Base-by-base conservation (phyloP, 2,888 invertebrate species). In the Creontiades dilutus region DNA sequence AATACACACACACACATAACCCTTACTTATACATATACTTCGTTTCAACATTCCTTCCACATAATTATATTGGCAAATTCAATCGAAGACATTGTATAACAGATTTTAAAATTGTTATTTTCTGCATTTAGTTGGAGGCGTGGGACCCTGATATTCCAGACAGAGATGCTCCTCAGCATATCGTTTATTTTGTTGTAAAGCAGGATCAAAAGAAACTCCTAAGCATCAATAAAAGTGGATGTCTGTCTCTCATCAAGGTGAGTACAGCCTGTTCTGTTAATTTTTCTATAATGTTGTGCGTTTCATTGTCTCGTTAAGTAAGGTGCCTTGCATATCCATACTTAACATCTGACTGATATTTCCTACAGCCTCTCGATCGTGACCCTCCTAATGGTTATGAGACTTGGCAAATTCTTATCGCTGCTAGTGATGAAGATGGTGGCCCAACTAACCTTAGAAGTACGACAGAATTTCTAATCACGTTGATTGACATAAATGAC, bases 371-470 rank as follows among this genome's bases (percentile, higher is more conserved):
- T 0, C 93, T 99, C 82, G 98, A 99, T 93, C 95, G 99, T 23
- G 99, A 99, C 93, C 95, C 96, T 84, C 99, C 99, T 0, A 94
- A 96, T 92, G 99, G 99, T 0, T 96, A 96, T 92, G 96, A 96
- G 3, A 95, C 95, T 91, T 97, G 97, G 96, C 96, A 97, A 93
- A 93, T 95, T 57, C 93, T 93, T 9, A 94, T 95, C 0, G 93
- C 96, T 92, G 98, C 98, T 0, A 98, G 98, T 93, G 95, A 96
- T 92, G 95, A 96, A 92, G 96, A 96, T 9, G 94, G 94, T 4
- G 94, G 95, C 0, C 95, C 95, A 19, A 93, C 94, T 0, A 91
- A 92, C 46, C 93, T 95, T 87, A 94, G 95, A 90, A 95, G 95
- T 0, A 95, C 95, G 0, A 95, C 95, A 0, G 95, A 96, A 92